Base-by-base conservation (phyloP, 2,888 invertebrate genomes). In the Orthosia incerta region DNA sequence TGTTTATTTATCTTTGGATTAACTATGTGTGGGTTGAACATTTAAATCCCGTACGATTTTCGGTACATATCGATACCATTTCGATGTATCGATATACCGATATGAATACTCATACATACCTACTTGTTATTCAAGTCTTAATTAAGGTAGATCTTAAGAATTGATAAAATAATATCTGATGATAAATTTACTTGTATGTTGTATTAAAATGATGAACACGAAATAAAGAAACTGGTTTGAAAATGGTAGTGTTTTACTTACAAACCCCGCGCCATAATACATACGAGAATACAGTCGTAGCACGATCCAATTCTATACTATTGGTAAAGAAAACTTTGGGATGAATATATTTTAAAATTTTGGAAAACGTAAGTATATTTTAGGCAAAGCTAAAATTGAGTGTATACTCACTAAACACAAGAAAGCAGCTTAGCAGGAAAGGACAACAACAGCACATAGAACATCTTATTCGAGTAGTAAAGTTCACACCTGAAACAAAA, bases 181-280 rank as follows among this genome's bases (percentile, higher is more conserved):
- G 96, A 96, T 96, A 96, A 96, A 93, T 96, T 96, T 96, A 96
- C 96, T 95, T 96, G 96, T 96, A 96, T 96, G 96, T 96, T 96
- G 96, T 96, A 96, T 95, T 96, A 95, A 96, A 96, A 96, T 93
- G 95, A 95, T 94, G 95, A 95, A 96, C 95, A 95, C 91, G 93
- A 95, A 95, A 96, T 96, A 96, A 96, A 96, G 94, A 95, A 96
- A 96, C 95, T 96, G 96, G 96, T 96, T 96, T 96, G 96, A 96
- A 86, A 86, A 74, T 83, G 91, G 89, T 84, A 80, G 91, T 76
- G 92, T 95, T 95, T 95, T 87, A 95, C 95, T 92, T 90, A n/a
- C 50, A 20, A 39, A 39, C 1, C 39, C 20, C 1, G 15, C 16
- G 9, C 39, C 39, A 9, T 39, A 39, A 39, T 9, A 39, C 39